Percentiles rank a stretch among this genome's conserved stretches.
Conservation (phyloP, 2,888 invertebrate genomes). For the Eupithecia vulgata region DNA sequence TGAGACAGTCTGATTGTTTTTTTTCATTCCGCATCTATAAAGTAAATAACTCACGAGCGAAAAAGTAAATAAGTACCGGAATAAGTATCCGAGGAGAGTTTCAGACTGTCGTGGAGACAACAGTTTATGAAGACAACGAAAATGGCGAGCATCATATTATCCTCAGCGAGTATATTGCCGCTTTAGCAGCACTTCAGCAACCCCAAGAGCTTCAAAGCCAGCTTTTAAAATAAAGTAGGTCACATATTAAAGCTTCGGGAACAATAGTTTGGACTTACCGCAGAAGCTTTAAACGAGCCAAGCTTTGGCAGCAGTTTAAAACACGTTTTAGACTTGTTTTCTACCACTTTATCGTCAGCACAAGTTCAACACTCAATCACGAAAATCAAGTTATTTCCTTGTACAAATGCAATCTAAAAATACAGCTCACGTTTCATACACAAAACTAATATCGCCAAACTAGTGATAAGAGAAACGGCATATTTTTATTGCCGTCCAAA, state of each 20-base stretch:
- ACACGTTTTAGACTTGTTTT: neutral
- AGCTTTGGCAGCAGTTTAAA: constrained; percentile 2
- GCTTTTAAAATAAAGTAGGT: constrained; percentile 16
- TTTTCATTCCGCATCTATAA: neutral
- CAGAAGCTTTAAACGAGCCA: constrained; percentile 17
- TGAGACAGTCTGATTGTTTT: neutral
- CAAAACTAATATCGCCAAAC: constrained; percentile 43
- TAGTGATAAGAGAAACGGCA: constrained; percentile 41
- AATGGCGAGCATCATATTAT: neutral
- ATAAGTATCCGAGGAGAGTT: neutral
- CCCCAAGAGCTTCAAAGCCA: neutral
- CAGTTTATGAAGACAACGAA: neutral
- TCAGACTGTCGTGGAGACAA: neutral
- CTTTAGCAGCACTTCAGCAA: neutral
- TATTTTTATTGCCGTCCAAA: constrained; percentile 41
- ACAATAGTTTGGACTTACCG: constrained; percentile 28
- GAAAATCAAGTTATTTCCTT: constrained; percentile 4
- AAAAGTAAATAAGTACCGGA: neutral
- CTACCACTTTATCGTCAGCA: neutral
- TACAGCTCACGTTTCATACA: constrained; percentile 30
- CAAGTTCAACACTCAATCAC: constrained; percentile 7
- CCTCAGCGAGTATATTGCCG: neutral
- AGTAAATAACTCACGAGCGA: neutral
- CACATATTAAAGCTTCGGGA: constrained; percentile 17
- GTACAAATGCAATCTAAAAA: constrained; percentile 18